Conservation (phyloP, 2,888 invertebrate species). For the Drosophila pegasa region DNA sequence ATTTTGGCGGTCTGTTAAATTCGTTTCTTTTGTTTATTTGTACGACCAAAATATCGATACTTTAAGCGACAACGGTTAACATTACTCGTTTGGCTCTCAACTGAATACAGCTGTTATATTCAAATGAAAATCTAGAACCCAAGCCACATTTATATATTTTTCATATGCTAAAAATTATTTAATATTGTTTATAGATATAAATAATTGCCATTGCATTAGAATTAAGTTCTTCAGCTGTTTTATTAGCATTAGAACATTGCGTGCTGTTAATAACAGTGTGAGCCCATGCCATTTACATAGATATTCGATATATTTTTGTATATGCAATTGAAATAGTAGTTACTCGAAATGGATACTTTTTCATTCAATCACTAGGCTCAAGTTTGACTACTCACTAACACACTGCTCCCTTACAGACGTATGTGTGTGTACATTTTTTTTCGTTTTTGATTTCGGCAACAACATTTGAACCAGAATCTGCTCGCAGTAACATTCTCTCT, state of each 20-base stretch:
- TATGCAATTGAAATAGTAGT: slow-evolving; percentile 21
- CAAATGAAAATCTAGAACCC: not conserved
- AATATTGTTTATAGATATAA: no score
- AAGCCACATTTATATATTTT: not conserved
- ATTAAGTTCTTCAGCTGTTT: not conserved
- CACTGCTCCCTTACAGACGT: slow-evolving; percentile 1
- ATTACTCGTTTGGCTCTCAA: not conserved
- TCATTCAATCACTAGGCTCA: slow-evolving; percentile 25
- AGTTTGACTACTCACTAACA: slow-evolving; percentile 22
- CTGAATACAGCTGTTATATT: slow-evolving; percentile 3
- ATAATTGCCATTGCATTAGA: no score
- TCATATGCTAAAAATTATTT: not conserved
- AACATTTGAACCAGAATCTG: slow-evolving; percentile 35
- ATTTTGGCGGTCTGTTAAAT: not conserved
- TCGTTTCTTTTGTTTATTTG: not conserved
- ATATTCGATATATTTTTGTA: slow-evolving; percentile 13
- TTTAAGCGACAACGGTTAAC: not conserved
- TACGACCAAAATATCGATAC: not conserved
- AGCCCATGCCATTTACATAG: not conserved
- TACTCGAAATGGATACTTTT: slow-evolving; percentile 23
- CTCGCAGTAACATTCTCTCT: slow-evolving; percentile 50
- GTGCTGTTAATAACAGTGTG: slow-evolving; percentile 12
- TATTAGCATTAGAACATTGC: not conserved
- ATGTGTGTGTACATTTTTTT: slow-evolving; percentile 2
- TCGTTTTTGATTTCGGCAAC: slow-evolving; percentile 29